Evolutionary conservation across 1,140 invertebrate genomes (phyloP).

Genomic region (Eueides isabella): DNA sequence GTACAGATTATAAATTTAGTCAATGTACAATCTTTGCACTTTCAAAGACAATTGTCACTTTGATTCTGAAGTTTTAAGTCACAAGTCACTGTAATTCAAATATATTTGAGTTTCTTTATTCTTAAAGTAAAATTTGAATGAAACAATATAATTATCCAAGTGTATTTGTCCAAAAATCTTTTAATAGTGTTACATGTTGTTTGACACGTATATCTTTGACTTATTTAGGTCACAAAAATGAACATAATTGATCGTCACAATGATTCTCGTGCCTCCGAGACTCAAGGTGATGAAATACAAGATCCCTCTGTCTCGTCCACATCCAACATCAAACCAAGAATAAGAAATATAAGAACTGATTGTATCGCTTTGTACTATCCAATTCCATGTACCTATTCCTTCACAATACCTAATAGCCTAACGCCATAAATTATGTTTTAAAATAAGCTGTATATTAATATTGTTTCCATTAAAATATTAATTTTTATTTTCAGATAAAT

Average conservation of each 20-base stretch:
- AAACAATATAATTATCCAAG: conserved; percentile 1
- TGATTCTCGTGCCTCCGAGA: conserved; percentile 22
- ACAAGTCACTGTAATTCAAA: conserved; percentile 23
- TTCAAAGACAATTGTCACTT: background rate
- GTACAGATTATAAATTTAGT: background rate
- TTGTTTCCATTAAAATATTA: conserved; percentile 12
- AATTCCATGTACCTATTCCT: conserved; percentile 61
- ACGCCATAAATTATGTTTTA: background rate
- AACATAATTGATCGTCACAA: conserved; percentile 30
- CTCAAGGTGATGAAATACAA: conserved; percentile 66
- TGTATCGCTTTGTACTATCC: conserved; percentile 55
- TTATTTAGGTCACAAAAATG: conserved; percentile 29
- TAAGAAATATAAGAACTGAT: conserved; percentile 48
- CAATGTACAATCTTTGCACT: background rate
- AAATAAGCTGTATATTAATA: conserved; percentile 20
- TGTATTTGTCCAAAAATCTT: background rate
- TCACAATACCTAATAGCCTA: background rate
- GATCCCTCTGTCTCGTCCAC: conserved; percentile 69
- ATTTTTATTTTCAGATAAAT: conserved; percentile 33
- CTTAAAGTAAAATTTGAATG: conserved; percentile 16
- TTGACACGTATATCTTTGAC: background rate
- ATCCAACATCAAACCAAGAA: conserved; percentile 55
- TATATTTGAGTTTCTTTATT: background rate
- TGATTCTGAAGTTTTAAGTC: conserved; percentile 8
- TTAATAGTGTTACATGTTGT: conserved; percentile 3